These are phyloP conservation scores for Buceros bicornis DNA, from an alignment of 2,797 vertebrate species.

Conservation along the genomic window DNA sequence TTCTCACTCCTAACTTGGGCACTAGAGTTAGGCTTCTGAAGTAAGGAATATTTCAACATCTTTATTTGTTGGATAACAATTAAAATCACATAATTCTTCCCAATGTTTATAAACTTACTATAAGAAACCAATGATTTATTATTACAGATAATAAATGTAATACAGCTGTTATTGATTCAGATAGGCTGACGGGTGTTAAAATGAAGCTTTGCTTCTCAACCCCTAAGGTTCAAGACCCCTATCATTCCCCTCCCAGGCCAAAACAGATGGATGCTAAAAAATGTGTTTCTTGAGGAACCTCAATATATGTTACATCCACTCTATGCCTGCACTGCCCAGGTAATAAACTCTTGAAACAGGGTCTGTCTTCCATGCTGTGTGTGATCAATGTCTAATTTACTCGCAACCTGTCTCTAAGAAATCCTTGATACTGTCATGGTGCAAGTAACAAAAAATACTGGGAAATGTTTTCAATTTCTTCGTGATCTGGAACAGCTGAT, in stretches of 20 bases:
- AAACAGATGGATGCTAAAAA: not conserved
- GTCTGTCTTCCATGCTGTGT: not conserved
- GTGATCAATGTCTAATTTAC: not conserved
- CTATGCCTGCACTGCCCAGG: fast-evolving
- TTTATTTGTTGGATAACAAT: not conserved
- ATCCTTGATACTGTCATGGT: not conserved
- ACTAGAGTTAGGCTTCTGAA: not conserved
- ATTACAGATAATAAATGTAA: not conserved
- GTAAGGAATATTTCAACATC: not conserved
- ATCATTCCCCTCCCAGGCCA: not conserved
- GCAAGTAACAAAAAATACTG: not conserved
- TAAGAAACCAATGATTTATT: not conserved
- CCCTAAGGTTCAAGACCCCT: not conserved
- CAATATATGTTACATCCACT: not conserved
- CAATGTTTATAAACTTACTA: not conserved
- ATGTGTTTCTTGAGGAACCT: not conserved
- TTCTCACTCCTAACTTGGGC: not conserved
- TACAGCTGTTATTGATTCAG: not conserved
- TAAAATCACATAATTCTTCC: not conserved
- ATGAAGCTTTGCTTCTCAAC: not conserved
- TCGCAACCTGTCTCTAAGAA: not conserved
- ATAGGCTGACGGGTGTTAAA: not conserved
- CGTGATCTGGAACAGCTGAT: not conserved
- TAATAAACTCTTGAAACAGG: not conserved
- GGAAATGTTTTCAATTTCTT: not conserved